Evolutionary conservation across 1,140 invertebrate species (phyloP).

Genomic region (Bathynomus jamesi): DNA sequence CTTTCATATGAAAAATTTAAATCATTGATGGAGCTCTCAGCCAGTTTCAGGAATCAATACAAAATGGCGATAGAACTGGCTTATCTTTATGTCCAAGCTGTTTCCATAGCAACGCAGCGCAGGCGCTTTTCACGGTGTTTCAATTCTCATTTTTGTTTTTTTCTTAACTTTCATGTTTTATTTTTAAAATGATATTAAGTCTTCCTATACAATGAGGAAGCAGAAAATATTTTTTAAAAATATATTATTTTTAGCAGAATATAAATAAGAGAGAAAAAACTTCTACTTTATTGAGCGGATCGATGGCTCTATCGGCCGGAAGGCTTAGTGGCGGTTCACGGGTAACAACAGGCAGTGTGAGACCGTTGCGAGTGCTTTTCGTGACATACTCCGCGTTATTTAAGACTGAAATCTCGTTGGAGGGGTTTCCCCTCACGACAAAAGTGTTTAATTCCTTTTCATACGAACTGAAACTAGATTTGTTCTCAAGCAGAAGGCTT

Average conservation of each 20-base stretch:
- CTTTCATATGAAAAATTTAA: too few species aligned
- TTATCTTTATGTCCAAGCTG: slow-evolving; percentile 1
- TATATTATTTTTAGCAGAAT: too few species aligned
- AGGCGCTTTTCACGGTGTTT: background rate
- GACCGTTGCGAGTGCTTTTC: background rate
- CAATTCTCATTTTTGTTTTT: too few species aligned
- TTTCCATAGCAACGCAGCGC: background rate
- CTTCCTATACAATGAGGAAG: too few species aligned
- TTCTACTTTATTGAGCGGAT: background rate
- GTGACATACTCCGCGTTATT: background rate
- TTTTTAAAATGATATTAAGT: too few species aligned
- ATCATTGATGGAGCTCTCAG: too few species aligned
- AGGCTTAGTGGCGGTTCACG: background rate
- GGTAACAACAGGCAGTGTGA: background rate
- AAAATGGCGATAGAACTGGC: background rate
- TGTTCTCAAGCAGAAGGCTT: background rate
- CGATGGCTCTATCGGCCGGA: background rate
- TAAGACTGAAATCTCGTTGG: background rate
- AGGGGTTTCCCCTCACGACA: background rate
- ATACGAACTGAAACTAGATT: background rate
- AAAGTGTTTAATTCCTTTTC: too few species aligned
- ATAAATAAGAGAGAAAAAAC: background rate
- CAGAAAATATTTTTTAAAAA: too few species aligned
- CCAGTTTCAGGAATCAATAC: background rate
- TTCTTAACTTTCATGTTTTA: too few species aligned